Evolutionary conservation across 2,888 invertebrate genomes (phyloP).

Genomic region (Sympetrum striolatum): DNA sequence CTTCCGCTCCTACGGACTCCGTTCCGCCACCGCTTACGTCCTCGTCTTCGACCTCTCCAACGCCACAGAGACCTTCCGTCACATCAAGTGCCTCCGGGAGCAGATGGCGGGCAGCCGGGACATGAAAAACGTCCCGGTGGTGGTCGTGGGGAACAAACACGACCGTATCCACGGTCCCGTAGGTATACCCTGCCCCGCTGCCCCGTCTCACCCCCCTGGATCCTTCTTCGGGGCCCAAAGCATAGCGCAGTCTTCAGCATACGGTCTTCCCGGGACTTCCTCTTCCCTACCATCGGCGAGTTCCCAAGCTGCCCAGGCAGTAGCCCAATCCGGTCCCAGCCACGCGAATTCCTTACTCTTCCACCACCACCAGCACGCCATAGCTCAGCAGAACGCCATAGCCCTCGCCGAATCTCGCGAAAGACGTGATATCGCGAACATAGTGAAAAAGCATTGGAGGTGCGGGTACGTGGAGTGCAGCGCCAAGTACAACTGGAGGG

Average conservation of each 20-base stretch:
- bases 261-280: neutral
- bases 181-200: neutral
- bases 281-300: neutral
- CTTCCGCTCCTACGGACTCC: conserved; percentile 79
- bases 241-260: neutral
- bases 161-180: conserved; percentile 61
- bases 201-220: neutral
- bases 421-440: conserved; percentile 83
- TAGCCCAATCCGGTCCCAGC: neutral
- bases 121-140: conserved; percentile 84
- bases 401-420: conserved; percentile 51
- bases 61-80: conserved; percentile 83
- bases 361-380: neutral
- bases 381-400: neutral
- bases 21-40: conserved; percentile 89
- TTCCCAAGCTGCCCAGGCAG: neutral
- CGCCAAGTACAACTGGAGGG: conserved; percentile 90
- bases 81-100: conserved; percentile 87
- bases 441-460: conserved; percentile 95
- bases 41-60: conserved; percentile 93
- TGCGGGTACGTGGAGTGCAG: conserved; percentile 94
- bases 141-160: conserved; percentile 94
- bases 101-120: conserved; percentile 92
- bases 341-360: conserved; percentile 13
- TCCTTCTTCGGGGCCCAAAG: conserved; percentile 3